Conservation (phyloP, 2,797 vertebrate species). For the Poecilia gillii region DNA sequence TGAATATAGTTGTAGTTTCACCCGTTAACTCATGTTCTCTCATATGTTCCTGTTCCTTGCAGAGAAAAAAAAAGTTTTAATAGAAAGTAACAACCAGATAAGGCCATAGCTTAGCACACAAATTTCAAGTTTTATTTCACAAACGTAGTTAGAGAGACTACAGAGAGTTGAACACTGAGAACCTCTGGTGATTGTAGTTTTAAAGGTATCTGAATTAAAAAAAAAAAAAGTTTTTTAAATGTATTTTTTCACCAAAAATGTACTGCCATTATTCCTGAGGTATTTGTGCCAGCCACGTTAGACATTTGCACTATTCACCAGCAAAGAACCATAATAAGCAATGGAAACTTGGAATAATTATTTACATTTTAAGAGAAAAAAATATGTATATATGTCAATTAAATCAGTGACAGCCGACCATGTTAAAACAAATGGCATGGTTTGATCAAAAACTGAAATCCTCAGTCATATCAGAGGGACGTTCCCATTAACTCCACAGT, state of each 20-base stretch:
- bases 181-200: not conserved
- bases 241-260: not conserved
- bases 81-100: not conserved
- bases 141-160: not conserved
- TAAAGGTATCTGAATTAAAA: not conserved
- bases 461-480: slow-evolving; percentile 19
- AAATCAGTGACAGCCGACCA: not conserved
- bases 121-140: not conserved
- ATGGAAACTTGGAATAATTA: not conserved
- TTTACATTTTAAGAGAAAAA: not conserved
- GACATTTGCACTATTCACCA: not conserved
- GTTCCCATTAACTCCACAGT: slow-evolving; percentile 38
- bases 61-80: too few species aligned
- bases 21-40: too few species aligned
- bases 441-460: not conserved
- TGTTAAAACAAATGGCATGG: slow-evolving; percentile 6
- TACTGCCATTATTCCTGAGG: not conserved
- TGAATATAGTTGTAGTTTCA: too few species aligned
- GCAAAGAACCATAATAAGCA: not conserved
- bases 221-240: not conserved
- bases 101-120: not conserved
- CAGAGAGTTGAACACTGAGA: not conserved
- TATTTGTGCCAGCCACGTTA: not conserved
- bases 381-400: too few species aligned
- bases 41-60: too few species aligned